Percentiles rank a stretch among this genome's conserved stretches.
phyloP scores from a whole-genome alignment of 2,113 vertebrate species.

The Electrona antarctica region DNA sequence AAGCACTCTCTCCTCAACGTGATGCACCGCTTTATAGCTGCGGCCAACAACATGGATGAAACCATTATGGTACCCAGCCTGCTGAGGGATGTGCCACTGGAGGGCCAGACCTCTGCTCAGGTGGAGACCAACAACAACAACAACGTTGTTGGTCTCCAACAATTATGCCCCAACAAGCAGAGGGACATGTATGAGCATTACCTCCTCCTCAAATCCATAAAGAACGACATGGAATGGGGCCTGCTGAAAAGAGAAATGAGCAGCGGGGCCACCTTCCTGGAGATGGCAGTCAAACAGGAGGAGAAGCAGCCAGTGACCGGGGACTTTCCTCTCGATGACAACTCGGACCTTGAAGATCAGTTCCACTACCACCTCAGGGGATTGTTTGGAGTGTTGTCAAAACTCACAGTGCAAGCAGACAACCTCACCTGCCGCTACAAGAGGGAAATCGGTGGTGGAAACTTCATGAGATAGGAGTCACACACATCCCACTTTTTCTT shows the following conservation, averaged over 20 bases:
- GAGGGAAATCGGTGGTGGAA: conserved; percentile 80
- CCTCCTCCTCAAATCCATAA: conserved; percentile 82
- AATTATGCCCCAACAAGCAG: conserved; percentile 70
- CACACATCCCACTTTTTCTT: too few species aligned
- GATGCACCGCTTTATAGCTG: conserved; percentile 84
- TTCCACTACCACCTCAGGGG: conserved; percentile 81
- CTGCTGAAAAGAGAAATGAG: conserved; percentile 76
- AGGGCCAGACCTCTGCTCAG: conserved; percentile 61
- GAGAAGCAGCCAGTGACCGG: conserved; percentile 59
- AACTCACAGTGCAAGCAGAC: conserved; percentile 81
- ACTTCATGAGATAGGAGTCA: conserved; percentile 73
- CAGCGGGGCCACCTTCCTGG: conserved; percentile 75
- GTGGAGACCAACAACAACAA: conserved; percentile 64
- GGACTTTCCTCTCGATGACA: conserved; percentile 33
- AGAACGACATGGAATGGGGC: conserved; percentile 85
- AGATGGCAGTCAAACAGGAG: conserved; percentile 79
- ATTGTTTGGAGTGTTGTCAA: conserved; percentile 81
- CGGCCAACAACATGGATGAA: conserved; percentile 84
- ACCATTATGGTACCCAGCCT: conserved; percentile 85
- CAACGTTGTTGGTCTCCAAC: conserved; percentile 20
- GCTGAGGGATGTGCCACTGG: conserved; percentile 78
- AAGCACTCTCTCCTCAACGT: conserved; percentile 83
- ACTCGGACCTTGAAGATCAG: conserved; percentile 74
- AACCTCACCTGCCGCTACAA: conserved; percentile 82
- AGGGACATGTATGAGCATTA: conserved; percentile 84